Percentiles rank a stretch among this genome's conserved stretches.
phyloP scores from a whole-genome alignment of 2,797 vertebrate genomes.

The Tachyglossus aculeatus region DNA sequence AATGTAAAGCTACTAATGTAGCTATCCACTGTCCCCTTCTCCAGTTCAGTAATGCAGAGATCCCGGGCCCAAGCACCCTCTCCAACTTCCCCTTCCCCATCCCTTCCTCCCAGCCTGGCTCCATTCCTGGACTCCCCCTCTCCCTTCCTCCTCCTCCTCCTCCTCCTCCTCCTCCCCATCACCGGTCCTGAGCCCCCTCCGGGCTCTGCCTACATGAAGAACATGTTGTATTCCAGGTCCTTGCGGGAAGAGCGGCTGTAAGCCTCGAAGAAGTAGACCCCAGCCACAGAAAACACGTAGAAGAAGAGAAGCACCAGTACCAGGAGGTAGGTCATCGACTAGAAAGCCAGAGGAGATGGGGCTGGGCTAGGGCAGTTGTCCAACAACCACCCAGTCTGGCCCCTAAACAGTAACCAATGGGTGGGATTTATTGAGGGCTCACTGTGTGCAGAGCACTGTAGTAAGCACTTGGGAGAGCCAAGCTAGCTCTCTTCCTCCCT shows the following conservation, averaged over 20 bases:
- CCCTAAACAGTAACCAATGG: background rate
- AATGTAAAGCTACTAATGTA: too few relatives aligned
- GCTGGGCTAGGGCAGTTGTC: background rate
- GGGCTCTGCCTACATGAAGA: constrained; percentile 59
- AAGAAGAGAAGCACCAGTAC: constrained; percentile 68
- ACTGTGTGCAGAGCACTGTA: too few relatives aligned
- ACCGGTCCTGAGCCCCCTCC: background rate
- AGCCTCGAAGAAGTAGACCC: constrained; percentile 67
- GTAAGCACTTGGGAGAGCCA: too few relatives aligned
- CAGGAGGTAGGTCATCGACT: constrained; percentile 69
- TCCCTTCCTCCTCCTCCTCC: background rate
- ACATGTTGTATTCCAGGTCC: constrained; percentile 50
- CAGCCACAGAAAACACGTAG: constrained; percentile 69
- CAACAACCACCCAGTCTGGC: background rate
- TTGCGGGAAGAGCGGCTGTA: constrained; percentile 59
- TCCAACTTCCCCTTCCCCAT: background rate
- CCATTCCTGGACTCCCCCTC: background rate
- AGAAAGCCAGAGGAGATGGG: constrained; percentile 12
- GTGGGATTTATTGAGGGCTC: too few relatives aligned
- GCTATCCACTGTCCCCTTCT: too few relatives aligned
- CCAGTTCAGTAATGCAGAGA: too few relatives aligned
- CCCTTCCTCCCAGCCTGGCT: background rate
- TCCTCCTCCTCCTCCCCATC: background rate
- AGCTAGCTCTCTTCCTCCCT: too few relatives aligned
- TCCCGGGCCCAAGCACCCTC: too few relatives aligned